Evolutionary conservation across 2,113 vertebrate genomes (phyloP), one percentile per base, ranked within the genome.

Genomic region (Montifringilla adamsi): DNA sequence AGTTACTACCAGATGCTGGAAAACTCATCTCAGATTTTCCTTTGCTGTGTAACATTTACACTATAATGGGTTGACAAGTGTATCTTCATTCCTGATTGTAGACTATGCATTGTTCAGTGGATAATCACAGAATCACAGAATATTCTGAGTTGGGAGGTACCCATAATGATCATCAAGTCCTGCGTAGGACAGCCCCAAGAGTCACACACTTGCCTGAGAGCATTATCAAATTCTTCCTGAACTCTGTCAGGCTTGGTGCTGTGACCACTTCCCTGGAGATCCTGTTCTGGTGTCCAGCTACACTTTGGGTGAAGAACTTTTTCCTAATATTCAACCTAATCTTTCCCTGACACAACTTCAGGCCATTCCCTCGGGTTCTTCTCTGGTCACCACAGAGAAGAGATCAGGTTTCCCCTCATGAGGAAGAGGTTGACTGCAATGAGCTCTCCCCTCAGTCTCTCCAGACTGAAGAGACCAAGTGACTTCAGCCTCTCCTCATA

Each of bases 301-400:
- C 37, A 0, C 7, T 37, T 33, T 77, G 63, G 12, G 5, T 35
- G n/a, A 69, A 87, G 11, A 60, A 37, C 15, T 6, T 69, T 69
- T 37, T 37, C 7, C 27, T 53, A 10, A 19, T 15, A 28, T 23
- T 10, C 15, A 46, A 2, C 27, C 14, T 52, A 68, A 86, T 33
- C 7, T 0, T 50, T 3, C 9, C 11, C 21, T 59, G 37, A 13
- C 53, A 33, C 22, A 37, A 5, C 55, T 44, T 28, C 12, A 77
- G 33, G 37, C 18, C 22, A 8, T 68, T 86, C 9, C 6, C 73
- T 69, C 0, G 0, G 0, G 10, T 37, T 1, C 39, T 77, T 46
- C 46, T 6, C 63, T 22, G 63, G 14, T 7, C 73, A 60, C 73
- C 37, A 26, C 7, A 52, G 17, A 44, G 53, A 37, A 44, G 53